These are phyloP conservation scores for Anagrus nilaparvatae DNA, from an alignment of 1,140 invertebrate species.

Conservation along the genomic window DNA sequence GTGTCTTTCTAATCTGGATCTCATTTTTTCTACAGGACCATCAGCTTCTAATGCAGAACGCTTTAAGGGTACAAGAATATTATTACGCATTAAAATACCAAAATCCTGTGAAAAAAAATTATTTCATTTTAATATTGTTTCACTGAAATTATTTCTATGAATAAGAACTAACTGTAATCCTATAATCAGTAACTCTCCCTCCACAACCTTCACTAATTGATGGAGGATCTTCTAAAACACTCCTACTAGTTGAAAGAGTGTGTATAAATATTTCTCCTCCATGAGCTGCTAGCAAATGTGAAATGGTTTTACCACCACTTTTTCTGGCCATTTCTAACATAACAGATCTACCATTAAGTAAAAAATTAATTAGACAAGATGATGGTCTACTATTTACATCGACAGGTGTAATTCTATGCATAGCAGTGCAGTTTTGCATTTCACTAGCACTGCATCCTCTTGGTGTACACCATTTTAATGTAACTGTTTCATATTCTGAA, in stretches of 20 bases:
- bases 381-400: conserved; percentile 93
- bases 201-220: conserved; percentile 89
- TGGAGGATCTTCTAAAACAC: conserved; percentile 88
- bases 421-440: conserved; percentile 68
- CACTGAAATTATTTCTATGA: neutral
- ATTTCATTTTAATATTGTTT: conserved; percentile 1
- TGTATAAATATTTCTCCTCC: conserved; percentile 96
- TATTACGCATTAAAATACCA: conserved; percentile 76
- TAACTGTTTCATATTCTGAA: conserved; percentile 64
- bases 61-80: conserved; percentile 64
- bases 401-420: conserved; percentile 86
- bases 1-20: conserved; percentile 59
- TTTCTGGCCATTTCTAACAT: conserved; percentile 88
- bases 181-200: conserved; percentile 87
- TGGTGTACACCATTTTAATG: conserved; percentile 93
- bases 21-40: conserved; percentile 49
- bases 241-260: conserved; percentile 72
- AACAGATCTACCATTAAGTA: conserved; percentile 85
- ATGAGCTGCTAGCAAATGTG: conserved; percentile 86
- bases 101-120: conserved; percentile 57
- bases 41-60: conserved; percentile 34
- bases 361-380: conserved; percentile 92
- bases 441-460: conserved; percentile 68
- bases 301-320: conserved; percentile 77
- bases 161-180: conserved; percentile 52